Base-by-base conservation (phyloP, 2,113 vertebrate species). In the Erythrocercus mccallii region DNA sequence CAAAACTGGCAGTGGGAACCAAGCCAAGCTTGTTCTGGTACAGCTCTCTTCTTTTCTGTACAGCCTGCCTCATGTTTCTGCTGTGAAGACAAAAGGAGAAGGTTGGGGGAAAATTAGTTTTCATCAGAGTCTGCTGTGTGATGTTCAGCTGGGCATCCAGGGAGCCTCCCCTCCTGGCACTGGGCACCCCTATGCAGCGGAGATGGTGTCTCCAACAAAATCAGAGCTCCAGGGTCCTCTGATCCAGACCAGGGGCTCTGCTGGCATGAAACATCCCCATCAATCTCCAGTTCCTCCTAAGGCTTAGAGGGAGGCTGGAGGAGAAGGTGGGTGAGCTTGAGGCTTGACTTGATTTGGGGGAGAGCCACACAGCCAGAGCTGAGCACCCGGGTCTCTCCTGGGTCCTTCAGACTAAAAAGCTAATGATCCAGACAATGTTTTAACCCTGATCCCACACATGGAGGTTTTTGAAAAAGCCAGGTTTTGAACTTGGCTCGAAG, bases 11-110 rank as follows among this genome's bases (percentile, higher is more conserved):
- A 0, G 53, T 69, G 90, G 93, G 87, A 96, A 72, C 31, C 17
- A 87, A 60, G 94, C 92, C 95, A 96, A 85, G 61, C 40, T 76
- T 90, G 84, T 51, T 94, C 90, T 96, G 73, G 73, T 95, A 66
- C 4, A 10, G 77, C 61, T 82, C 85, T 62, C 81, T 62, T 78
- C 61, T 86, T 69, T 58, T 76, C 87, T 94, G 42, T 70, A 27
- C 78, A 87, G 87, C 40, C 65, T 93, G 94, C 45, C 82, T 81
- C 70, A 56, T 1, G 11, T 82, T 95, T 85, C 81, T 94, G 81
- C 87, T 93, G 61, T 37, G 73, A 96, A 85, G 61, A 91, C 81
- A 90, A 94, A 94, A 87, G 5, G 40, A 37, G 40, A 56, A 91
- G 72, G 28, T 44, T 82, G 54, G n/a, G 61, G 57, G 10, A 18